A percentile compares a stretch with the other conserved stretches of the same genome.
Evolutionary conservation across 2,888 invertebrate species (phyloP).

Genomic region (Smittia aterrima): DNA sequence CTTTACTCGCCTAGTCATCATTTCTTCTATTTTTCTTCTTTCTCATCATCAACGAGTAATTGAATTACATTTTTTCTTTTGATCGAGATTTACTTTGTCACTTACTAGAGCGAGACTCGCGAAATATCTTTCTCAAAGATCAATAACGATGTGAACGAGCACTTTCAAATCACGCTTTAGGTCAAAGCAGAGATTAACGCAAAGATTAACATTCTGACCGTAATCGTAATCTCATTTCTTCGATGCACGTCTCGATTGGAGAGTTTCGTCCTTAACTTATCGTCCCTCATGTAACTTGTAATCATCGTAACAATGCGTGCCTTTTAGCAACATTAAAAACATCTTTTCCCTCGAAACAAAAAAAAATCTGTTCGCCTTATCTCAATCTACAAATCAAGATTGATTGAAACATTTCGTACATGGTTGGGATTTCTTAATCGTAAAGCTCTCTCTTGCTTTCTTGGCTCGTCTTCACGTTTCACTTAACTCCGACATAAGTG

Average conservation of each 20-base stretch:
- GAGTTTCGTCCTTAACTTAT: neutral
- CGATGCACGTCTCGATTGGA: neutral
- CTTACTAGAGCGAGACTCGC: neutral
- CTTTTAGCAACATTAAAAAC: constrained; percentile 7
- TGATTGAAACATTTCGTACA: constrained; percentile 37
- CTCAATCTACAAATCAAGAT: constrained; percentile 36
- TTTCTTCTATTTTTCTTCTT: neutral
- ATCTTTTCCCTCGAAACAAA: neutral
- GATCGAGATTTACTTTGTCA: neutral
- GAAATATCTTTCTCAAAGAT: neutral
- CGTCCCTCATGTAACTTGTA: neutral
- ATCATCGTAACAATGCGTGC: neutral
- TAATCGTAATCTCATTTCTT: neutral
- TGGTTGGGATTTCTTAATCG: constrained; percentile 18
- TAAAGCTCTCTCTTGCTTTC: neutral
- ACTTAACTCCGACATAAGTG: constrained; percentile 1
- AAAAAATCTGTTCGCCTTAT: constrained; percentile 17
- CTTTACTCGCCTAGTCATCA: neutral
- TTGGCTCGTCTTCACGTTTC: constrained; percentile 16
- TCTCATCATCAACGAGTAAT: neutral
- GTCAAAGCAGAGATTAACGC: neutral
- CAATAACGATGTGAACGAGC: too few relatives aligned
- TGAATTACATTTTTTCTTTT: neutral
- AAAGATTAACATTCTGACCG: neutral
- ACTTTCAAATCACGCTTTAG: neutral